These are phyloP conservation scores for Geodia barretti DNA, from an alignment of 37 sponge, comb jelly and placozoan genomes.

Conservation along the genomic window DNA sequence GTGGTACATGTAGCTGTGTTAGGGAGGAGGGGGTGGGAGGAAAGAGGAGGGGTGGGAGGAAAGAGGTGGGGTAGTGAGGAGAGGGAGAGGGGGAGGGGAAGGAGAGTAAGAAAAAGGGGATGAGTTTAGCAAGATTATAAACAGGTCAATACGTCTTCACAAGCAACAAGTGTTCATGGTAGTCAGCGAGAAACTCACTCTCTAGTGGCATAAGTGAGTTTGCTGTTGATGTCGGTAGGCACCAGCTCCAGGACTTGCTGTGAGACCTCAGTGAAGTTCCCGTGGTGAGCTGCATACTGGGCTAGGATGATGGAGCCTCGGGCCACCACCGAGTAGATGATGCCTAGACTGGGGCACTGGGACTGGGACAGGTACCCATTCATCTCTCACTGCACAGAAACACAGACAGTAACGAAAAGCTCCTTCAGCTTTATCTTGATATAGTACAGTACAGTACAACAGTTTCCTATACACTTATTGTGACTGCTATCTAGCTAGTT, in stretches of 20 bases:
- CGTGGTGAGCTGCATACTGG: conserved; percentile 59
- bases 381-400: conserved; percentile 1
- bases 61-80: neutral
- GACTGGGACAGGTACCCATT: neutral
- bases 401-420: too few species aligned
- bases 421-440: too few species aligned
- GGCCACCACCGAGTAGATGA: conserved; percentile 55
- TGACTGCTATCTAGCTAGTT: too few species aligned
- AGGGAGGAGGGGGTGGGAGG: neutral
- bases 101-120: too few species aligned
- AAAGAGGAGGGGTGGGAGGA: conserved; percentile 5
- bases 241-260: conserved; percentile 51
- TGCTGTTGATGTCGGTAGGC: conserved; percentile 5
- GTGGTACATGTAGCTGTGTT: conserved; percentile 80
- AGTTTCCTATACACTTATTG: too few species aligned
- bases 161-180: too few species aligned
- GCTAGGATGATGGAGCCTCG: conserved; percentile 51
- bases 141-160: too few species aligned
- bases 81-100: conserved; percentile 16
- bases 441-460: too few species aligned
- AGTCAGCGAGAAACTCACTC: conserved; percentile 39
- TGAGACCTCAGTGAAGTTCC: conserved; percentile 73
- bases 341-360: conserved; percentile 29
- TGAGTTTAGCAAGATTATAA: too few species aligned
- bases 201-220: conserved; percentile 58